Conservation (phyloP, 2,113 vertebrate species). For the Paratilapia polleni region DNA sequence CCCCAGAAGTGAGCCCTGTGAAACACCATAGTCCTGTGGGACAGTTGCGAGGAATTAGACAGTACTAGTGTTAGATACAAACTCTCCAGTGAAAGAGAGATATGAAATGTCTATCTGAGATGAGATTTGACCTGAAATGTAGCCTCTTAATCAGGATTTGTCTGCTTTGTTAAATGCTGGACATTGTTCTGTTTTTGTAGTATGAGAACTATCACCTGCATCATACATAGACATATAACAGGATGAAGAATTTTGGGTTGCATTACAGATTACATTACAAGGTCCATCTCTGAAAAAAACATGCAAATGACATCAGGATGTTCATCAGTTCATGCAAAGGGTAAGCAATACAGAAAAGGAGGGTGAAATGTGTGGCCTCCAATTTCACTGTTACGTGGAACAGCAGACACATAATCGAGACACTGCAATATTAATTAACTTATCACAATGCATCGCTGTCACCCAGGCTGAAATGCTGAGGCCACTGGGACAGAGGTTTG, state of each 20-base stretch:
- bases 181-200: no score
- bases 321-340: background rate
- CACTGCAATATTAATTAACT: constrained; percentile 45
- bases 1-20: no score
- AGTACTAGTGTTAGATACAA: no score
- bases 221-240: background rate
- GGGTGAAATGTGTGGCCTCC: background rate
- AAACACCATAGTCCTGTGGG: no score
- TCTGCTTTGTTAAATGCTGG: background rate
- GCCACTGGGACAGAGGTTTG: constrained; percentile 14
- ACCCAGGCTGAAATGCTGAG: constrained; percentile 7
- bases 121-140: no score
- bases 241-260: background rate
- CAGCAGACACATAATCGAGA: constrained; percentile 43
- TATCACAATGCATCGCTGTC: constrained; percentile 57
- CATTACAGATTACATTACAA: background rate
- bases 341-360: background rate
- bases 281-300: background rate
- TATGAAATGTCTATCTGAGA: no score
- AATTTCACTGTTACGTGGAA: constrained; percentile 38
- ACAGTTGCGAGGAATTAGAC: no score
- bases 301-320: background rate
- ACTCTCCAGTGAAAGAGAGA: no score
- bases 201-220: no score
- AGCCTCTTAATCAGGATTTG: background rate